Evolutionary conservation across 2,888 invertebrate genomes (phyloP), one percentile per base, ranked within the genome.

Genomic region (Himalopsyche kuldschensis): DNA sequence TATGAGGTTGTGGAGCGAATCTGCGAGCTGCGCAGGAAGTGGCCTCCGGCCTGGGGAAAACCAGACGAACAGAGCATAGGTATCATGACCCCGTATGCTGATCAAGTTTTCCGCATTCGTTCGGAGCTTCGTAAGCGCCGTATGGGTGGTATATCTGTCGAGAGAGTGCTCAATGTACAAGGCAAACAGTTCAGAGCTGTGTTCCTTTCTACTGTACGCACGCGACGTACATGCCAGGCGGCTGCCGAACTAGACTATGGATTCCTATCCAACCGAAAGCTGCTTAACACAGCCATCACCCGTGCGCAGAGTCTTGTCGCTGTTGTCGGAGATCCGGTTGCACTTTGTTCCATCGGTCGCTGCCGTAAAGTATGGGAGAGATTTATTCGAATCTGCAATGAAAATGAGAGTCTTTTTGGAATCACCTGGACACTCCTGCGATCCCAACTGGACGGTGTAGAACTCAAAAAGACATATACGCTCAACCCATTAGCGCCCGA

Each of bases 121-220:
- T 93, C 94, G 35, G 96, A 96, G 87, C 89, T 97, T 81, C 91
- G 96, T 32, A 96, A 96, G 88, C 92, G 94, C 5, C 92, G 94
- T 41, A 92, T 97, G 89, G 93, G 93, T 86, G 94, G 94, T 83
- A 95, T 97, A 75, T 95, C 95, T 15, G 97, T 97, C 1, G 97
- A 97, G 88, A 91, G 96, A 84, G 96, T 97, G 3, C 91, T 96
- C 15, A 97, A 97, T 89, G 96, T 96, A 0, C 97, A 97, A 90
- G 97, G 97, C 88, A 97, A 97, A 88, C 96, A 97, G 89, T 97
- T 96, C 88, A 92, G 96, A 10, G 96, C 95, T 0, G 94, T 97
- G 78, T 95, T 97, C 88, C 90, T 97, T 84, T 96, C 96, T 55
- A 96, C 96, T 0, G 91, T 90, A 31, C 93, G 94, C 81, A 97